A percentile compares a stretch with the other conserved stretches of the same genome.
These are phyloP conservation scores for Pseudomyrmex concolor DNA, from an alignment of 1,140 invertebrate genomes.

Conservation along the genomic window DNA sequence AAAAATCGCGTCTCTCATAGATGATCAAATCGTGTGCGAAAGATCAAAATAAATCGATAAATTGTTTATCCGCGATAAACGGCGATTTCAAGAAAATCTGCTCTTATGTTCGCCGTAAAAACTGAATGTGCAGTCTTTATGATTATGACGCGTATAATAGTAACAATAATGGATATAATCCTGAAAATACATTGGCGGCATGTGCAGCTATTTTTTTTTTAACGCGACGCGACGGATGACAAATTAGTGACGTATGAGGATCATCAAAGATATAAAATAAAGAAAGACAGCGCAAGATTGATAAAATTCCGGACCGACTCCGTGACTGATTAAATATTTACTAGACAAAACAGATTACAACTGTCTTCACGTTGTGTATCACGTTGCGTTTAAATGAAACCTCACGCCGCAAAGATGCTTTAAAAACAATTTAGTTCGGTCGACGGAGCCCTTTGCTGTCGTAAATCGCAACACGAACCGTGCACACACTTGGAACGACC, in stretches of 20 bases:
- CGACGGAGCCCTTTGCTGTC: too few species aligned
- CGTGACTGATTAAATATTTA: too few species aligned
- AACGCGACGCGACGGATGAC: conserved; percentile 29
- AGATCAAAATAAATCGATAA: too few species aligned
- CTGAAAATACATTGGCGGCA: conserved; percentile 20
- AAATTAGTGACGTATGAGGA: conserved; percentile 47
- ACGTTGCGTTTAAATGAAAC: too few species aligned
- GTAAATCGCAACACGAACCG: too few species aligned
- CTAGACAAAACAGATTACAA: too few species aligned
- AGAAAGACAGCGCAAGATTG: conserved; percentile 21
- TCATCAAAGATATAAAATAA: conserved; percentile 36
- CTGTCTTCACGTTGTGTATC: too few species aligned
- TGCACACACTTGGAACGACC: too few species aligned
- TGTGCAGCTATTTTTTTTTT: conserved; percentile 12
- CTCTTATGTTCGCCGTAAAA: conserved; percentile 24
- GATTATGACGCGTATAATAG: conserved; percentile 25
- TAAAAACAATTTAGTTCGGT: too few species aligned
- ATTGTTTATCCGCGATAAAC: background rate
- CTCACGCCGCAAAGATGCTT: too few species aligned
- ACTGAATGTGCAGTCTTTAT: conserved; percentile 24
- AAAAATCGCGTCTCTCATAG: too few species aligned
- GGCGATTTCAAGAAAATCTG: conserved; percentile 29
- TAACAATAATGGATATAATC: conserved; percentile 18
- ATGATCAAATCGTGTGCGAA: too few species aligned
- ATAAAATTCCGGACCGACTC: background rate